Percentiles rank a stretch among this genome's conserved stretches.
phyloP scores from a whole-genome alignment of 2,113 vertebrate species.

The Festucalex cinctus region DNA sequence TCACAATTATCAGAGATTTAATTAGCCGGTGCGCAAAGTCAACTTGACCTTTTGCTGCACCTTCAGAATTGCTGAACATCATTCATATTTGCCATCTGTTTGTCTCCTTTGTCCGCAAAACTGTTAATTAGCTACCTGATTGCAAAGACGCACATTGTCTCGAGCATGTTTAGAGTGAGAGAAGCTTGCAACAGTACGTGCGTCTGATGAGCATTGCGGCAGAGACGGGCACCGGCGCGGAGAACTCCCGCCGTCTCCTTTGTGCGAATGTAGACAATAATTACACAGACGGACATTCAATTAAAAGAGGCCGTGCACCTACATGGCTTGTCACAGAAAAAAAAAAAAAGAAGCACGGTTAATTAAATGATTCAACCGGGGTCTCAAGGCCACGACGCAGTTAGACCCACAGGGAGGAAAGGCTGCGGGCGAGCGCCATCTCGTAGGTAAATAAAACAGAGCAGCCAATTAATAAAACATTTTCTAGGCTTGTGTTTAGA shows the following conservation, averaged over 20 bases:
- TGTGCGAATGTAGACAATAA: slow-evolving; percentile 55
- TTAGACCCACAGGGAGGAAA: neutral
- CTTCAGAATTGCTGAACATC: slow-evolving; percentile 18
- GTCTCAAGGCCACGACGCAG: slow-evolving; percentile 33
- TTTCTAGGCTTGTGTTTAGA: neutral
- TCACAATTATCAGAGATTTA: slow-evolving; percentile 57
- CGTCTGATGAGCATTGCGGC: slow-evolving; percentile 9
- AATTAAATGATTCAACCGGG: slow-evolving; percentile 62
- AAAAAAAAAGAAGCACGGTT: slow-evolving; percentile 32
- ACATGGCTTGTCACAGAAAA: slow-evolving; percentile 25
- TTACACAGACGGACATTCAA: slow-evolving; percentile 63
- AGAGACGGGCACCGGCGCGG: neutral
- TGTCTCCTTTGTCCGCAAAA: neutral
- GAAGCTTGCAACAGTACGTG: neutral
- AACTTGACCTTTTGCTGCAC: slow-evolving; percentile 41
- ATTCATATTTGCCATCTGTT: slow-evolving; percentile 4
- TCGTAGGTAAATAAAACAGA: slow-evolving; percentile 13
- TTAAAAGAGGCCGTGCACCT: slow-evolving; percentile 57
- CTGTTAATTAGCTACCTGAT: neutral
- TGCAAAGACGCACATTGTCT: neutral
- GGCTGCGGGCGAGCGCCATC: slow-evolving; percentile 12
- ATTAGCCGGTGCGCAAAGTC: slow-evolving; percentile 62
- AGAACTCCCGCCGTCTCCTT: slow-evolving; percentile 24
- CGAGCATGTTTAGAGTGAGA: neutral
- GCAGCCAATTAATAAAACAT: slow-evolving; percentile 8